phyloP scores from a whole-genome alignment of 2,113 vertebrate species.

The Cottus gobio region DNA sequence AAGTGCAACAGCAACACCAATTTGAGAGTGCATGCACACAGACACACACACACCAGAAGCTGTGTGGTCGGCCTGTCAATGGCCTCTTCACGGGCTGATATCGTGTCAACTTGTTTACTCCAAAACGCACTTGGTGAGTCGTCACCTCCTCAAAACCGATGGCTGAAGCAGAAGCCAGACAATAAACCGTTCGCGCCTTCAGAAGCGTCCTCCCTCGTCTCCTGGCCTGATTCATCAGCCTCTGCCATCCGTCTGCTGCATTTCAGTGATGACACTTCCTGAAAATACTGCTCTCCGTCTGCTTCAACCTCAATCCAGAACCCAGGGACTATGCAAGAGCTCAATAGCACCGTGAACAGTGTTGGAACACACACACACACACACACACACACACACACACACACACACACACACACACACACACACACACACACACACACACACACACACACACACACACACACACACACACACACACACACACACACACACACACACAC shows the following conservation, averaged over 20 bases:
- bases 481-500: conserved; percentile 46
- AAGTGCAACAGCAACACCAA: conserved; percentile 41
- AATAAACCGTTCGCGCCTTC: background rate
- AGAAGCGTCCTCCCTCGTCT: no score
- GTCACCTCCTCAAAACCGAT: background rate
- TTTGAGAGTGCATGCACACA: background rate
- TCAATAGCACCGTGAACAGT: background rate
- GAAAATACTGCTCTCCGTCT: background rate
- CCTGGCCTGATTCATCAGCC: background rate
- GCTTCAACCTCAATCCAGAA: background rate
- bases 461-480: conserved; percentile 69
- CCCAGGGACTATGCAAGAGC: background rate
- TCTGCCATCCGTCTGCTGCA: background rate
- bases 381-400: conserved; percentile 46
- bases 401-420: conserved; percentile 65
- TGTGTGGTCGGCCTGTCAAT: conserved; percentile 33
- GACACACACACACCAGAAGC: conserved; percentile 3
- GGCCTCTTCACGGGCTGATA: conserved; percentile 27
- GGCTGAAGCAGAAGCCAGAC: background rate
- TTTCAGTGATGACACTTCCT: no score
- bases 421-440: conserved; percentile 59
- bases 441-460: conserved; percentile 49
- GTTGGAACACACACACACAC: conserved; percentile 51
- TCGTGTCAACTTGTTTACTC: background rate
- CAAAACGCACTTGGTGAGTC: conserved; percentile 4